Conservation (phyloP, 2,113 vertebrate genomes). For the Astur gentilis region DNA sequence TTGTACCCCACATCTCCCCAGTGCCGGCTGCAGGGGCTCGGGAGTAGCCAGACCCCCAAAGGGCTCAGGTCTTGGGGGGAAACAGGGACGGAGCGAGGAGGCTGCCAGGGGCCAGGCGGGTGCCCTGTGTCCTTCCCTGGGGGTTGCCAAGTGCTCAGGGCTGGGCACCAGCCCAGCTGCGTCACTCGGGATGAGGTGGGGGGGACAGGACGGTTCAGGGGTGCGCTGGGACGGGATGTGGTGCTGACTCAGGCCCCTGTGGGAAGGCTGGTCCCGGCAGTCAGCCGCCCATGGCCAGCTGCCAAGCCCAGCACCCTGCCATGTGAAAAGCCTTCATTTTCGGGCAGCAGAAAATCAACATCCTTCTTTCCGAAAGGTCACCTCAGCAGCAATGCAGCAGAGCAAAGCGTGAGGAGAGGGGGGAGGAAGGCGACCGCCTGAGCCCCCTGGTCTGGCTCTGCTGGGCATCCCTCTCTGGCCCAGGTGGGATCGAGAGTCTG, state of each 20-base stretch:
- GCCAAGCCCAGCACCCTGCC: not conserved
- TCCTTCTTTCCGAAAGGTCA: not conserved
- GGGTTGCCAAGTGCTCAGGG: not conserved
- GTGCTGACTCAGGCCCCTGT: fast-evolving
- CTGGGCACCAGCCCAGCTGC: not conserved
- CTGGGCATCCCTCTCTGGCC: not conserved
- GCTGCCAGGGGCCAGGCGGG: fast-evolving
- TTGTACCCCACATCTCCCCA: fast-evolving
- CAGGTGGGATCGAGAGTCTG: not conserved
- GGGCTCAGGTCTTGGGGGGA: not conserved
- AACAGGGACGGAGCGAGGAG: not conserved
- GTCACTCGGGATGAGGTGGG: fast-evolving
- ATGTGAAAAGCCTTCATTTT: not conserved
- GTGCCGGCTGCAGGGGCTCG: not conserved
- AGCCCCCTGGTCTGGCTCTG: not conserved
- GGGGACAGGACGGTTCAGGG: fast-evolving
- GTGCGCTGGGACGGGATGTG: fast-evolving
- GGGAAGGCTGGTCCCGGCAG: not conserved
- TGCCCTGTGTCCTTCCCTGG: fast-evolving
- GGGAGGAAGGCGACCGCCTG: fast-evolving
- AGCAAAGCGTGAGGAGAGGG: fast-evolving
- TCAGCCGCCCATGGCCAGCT: not conserved
- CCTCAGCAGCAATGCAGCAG: not conserved
- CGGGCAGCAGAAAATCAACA: not conserved
- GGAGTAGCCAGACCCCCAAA: not conserved